Conservation (phyloP, 2,888 invertebrate species). For the Hoplodrina ambigua region DNA sequence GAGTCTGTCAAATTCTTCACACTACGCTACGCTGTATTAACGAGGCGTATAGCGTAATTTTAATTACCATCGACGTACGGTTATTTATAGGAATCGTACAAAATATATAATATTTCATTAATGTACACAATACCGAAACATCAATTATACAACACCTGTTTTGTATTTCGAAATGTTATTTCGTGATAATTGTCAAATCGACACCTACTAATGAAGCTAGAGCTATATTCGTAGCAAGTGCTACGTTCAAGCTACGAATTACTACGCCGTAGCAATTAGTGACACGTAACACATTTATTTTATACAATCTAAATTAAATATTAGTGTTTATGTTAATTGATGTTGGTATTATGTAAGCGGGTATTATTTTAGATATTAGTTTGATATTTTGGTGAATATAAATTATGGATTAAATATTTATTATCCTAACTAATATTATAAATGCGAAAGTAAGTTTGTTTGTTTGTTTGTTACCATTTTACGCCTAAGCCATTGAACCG, state of each 20-base stretch:
- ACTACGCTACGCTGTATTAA: too few relatives aligned
- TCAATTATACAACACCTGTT: conserved; percentile 13
- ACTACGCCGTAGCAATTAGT: conserved; percentile 55
- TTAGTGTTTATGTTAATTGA: conserved; percentile 34
- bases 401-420: too few relatives aligned
- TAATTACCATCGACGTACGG: not conserved
- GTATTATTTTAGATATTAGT: conserved; percentile 25
- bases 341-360: conserved; percentile 13
- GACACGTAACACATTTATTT: conserved; percentile 19
- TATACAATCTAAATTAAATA: conserved; percentile 25
- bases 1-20: too few relatives aligned
- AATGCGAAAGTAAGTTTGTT: too few relatives aligned
- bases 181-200: conserved; percentile 41
- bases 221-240: conserved; percentile 40
- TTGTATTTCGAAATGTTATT: conserved; percentile 32
- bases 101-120: not conserved
- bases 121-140: not conserved
- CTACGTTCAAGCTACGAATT: conserved; percentile 51
- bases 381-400: too few relatives aligned
- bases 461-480: too few relatives aligned
- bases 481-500: too few relatives aligned
- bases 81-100: not conserved
- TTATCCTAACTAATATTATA: too few relatives aligned
- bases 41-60: too few relatives aligned
- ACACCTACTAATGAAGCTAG: conserved; percentile 39